phyloP scores from a whole-genome alignment of 2,797 vertebrate species.

The Myripristis jacobus region DNA sequence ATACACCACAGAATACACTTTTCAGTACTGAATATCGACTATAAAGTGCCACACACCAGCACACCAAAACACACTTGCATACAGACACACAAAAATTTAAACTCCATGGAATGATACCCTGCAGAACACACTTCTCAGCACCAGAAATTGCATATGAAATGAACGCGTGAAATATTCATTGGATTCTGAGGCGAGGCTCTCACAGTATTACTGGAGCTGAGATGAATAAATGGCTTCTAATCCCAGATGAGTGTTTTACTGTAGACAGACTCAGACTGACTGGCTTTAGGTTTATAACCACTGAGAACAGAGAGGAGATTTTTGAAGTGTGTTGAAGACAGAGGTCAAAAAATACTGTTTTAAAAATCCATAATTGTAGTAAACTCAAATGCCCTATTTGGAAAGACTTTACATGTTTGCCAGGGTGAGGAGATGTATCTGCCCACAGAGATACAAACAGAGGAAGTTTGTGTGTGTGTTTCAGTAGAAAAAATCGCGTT shows the following conservation, averaged over 20 bases:
- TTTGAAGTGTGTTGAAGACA: conserved; percentile 47
- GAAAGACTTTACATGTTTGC: not conserved
- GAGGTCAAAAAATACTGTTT: conserved; percentile 48
- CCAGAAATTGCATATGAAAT: conserved; percentile 75
- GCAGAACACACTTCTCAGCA: conserved; percentile 60
- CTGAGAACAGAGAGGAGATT: conserved; percentile 52
- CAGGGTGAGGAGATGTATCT: not conserved
- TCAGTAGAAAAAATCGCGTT: not conserved
- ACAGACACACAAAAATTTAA: conserved; percentile 36
- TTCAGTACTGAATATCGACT: conserved; percentile 51
- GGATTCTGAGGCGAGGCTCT: conserved; percentile 73
- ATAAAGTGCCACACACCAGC: conserved; percentile 32
- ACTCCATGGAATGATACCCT: conserved; percentile 47
- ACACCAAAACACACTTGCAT: conserved; percentile 37
- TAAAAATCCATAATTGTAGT: conserved; percentile 34
- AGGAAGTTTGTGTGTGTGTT: not conserved
- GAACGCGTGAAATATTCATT: conserved; percentile 82
- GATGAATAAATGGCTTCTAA: conserved; percentile 79
- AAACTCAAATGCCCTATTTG: conserved; percentile 4
- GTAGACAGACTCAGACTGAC: conserved; percentile 57
- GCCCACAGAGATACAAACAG: not conserved
- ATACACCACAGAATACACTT: conserved; percentile 23
- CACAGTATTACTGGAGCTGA: conserved; percentile 69
- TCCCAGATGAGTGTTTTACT: conserved; percentile 79
- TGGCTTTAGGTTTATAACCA: conserved; percentile 57